Conservation (phyloP, 2,888 invertebrate genomes). For the Oasisia sp. region DNA sequence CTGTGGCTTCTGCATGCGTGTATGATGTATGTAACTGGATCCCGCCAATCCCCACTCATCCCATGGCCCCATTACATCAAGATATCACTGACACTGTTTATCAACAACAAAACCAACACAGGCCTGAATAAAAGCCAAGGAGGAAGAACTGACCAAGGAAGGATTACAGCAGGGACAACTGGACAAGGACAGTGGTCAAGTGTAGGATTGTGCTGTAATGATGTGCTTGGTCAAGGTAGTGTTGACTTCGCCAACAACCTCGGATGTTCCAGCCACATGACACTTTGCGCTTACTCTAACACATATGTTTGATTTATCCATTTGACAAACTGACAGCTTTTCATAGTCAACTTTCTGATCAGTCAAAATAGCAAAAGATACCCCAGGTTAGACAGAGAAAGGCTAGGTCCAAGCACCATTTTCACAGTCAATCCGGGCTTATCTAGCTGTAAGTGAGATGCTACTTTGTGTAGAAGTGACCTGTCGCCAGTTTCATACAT, state of each 20-base stretch:
- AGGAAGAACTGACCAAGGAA: background rate
- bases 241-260: background rate
- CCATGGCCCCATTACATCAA: slow-evolving; percentile 13
- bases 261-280: background rate
- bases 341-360: too few relatives aligned
- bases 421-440: too few relatives aligned
- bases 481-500: too few relatives aligned
- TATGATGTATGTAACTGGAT: background rate
- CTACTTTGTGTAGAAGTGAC: too few relatives aligned
- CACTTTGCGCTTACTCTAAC: background rate
- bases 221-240: background rate
- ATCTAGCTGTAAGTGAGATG: too few relatives aligned
- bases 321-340: too few relatives aligned
- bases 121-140: background rate
- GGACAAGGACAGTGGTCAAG: background rate
- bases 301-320: background rate
- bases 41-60: background rate
- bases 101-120: background rate
- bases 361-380: too few relatives aligned
- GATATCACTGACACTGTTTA: slow-evolving; percentile 13
- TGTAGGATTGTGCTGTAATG: background rate
- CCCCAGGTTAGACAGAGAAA: too few relatives aligned
- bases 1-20: background rate
- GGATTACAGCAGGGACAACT: background rate
- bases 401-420: too few relatives aligned